phyloP scores from a whole-genome alignment of 2,797 vertebrate genomes.

The Rhinella marina region DNA sequence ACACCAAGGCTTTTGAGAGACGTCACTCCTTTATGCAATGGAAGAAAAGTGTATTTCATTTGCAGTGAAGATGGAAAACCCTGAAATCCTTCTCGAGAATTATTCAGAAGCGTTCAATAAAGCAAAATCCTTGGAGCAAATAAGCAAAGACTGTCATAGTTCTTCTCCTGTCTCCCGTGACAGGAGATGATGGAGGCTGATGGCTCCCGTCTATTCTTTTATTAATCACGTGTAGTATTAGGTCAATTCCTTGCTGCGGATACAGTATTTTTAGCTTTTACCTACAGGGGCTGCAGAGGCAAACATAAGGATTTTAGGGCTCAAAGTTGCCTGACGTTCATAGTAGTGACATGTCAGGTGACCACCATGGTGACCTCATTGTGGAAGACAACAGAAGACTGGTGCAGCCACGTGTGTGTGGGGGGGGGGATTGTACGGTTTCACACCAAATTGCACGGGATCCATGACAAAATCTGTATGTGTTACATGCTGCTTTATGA shows the following conservation, averaged over 20 bases:
- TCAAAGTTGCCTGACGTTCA: too few species aligned
- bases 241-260: neutral
- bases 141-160: slow-evolving; percentile 25
- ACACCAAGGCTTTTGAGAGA: neutral
- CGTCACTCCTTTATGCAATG: slow-evolving; percentile 25
- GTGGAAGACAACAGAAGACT: too few species aligned
- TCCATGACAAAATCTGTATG: too few species aligned
- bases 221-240: slow-evolving; percentile 7
- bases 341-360: too few species aligned
- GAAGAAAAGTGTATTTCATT: slow-evolving; percentile 13
- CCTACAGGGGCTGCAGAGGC: too few species aligned
- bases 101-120: slow-evolving; percentile 29
- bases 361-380: too few species aligned
- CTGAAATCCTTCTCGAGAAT: slow-evolving; percentile 28
- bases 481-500: too few species aligned
- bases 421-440: too few species aligned
- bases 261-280: too few species aligned
- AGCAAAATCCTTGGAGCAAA: slow-evolving; percentile 44
- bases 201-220: slow-evolving; percentile 4
- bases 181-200: neutral
- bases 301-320: neutral
- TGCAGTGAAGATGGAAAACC: slow-evolving; percentile 15
- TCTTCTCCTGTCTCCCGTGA: slow-evolving; percentile 24
- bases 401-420: too few species aligned
- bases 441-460: too few species aligned